Evolutionary conservation across 2,797 vertebrate genomes (phyloP).

Genomic region (Rhinatrema bivittatum): DNA sequence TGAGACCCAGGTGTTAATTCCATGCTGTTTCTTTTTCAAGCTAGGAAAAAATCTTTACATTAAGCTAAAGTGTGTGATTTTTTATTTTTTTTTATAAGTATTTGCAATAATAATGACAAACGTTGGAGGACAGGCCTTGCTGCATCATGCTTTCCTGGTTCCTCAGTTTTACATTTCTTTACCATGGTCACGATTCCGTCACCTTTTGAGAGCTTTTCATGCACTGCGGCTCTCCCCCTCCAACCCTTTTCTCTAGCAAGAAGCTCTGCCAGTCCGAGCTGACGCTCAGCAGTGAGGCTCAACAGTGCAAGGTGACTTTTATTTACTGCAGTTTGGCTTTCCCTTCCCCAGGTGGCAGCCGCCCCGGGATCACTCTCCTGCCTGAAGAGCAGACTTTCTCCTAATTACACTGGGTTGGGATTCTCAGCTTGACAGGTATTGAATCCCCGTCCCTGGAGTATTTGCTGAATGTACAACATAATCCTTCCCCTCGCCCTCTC

Average conservation of each 20-base stretch:
- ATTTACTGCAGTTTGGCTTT: constrained; percentile 1
- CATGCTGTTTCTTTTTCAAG: constrained; percentile 45
- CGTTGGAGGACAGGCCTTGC: constrained; percentile 14
- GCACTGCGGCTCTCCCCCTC: background rate
- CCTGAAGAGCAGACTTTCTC: background rate
- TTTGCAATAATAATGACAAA: constrained; percentile 48
- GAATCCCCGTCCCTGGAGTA: constrained; percentile 6
- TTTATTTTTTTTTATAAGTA: constrained; percentile 39
- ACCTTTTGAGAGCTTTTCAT: background rate
- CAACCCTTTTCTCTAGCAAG: constrained; percentile 1
- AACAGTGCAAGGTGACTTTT: constrained; percentile 15
- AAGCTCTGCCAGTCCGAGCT: background rate
- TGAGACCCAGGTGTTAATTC: constrained; percentile 62
- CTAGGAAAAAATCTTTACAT: constrained; percentile 46
- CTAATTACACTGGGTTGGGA: constrained; percentile 12
- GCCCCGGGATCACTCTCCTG: background rate
- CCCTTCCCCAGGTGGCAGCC: background rate
- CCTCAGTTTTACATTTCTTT: background rate
- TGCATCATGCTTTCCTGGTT: background rate
- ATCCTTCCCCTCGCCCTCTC: background rate
- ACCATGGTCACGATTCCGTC: constrained; percentile 2
- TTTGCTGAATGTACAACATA: background rate
- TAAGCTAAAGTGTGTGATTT: constrained; percentile 30
- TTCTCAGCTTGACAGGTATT: constrained; percentile 15
- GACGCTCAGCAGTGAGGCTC: background rate